phyloP scores from a whole-genome alignment of 1,140 invertebrate species.

The Notospermus geniculatus region DNA sequence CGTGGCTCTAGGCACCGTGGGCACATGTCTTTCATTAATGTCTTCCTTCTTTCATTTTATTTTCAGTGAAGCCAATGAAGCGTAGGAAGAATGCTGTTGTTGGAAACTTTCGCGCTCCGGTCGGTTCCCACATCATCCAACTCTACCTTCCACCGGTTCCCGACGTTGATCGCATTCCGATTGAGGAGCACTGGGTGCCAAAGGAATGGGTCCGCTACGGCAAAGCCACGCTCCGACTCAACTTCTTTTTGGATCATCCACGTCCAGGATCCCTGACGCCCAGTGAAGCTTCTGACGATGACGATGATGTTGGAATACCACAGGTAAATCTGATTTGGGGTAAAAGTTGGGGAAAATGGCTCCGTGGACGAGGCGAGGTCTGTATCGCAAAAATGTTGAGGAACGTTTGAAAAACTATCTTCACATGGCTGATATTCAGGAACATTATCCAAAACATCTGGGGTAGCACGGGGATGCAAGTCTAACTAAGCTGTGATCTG shows the following conservation, averaged over 20 bases:
- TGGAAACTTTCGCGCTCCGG: too few relatives aligned
- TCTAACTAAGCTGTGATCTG: too few relatives aligned
- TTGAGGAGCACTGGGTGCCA: slow-evolving; percentile 29
- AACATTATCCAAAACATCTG: too few relatives aligned
- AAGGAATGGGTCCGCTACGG: slow-evolving; percentile 40
- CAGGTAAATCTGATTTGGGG: slow-evolving; percentile 28
- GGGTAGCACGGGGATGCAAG: too few relatives aligned
- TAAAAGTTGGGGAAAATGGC: not conserved
- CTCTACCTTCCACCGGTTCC: slow-evolving; percentile 46
- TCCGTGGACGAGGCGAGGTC: not conserved
- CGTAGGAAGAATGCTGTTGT: too few relatives aligned
- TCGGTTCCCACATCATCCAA: slow-evolving; percentile 45
- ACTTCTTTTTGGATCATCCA: slow-evolving; percentile 47
- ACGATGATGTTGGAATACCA: slow-evolving; percentile 43
- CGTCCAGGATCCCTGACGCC: slow-evolving; percentile 48
- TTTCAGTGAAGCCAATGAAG: too few relatives aligned
- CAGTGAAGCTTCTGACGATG: slow-evolving; percentile 49
- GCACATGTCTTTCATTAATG: too few relatives aligned
- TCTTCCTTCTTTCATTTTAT: too few relatives aligned
- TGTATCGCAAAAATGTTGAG: not conserved
- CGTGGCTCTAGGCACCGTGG: too few relatives aligned
- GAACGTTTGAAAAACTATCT: too few relatives aligned
- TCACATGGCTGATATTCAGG: too few relatives aligned
- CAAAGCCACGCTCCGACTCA: slow-evolving; percentile 39
- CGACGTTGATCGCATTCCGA: slow-evolving; percentile 34